A percentile compares a stretch with the other conserved stretches of the same genome.
Conservation (phyloP, 2,113 vertebrate genomes). For the Galeopterus variegatus region DNA sequence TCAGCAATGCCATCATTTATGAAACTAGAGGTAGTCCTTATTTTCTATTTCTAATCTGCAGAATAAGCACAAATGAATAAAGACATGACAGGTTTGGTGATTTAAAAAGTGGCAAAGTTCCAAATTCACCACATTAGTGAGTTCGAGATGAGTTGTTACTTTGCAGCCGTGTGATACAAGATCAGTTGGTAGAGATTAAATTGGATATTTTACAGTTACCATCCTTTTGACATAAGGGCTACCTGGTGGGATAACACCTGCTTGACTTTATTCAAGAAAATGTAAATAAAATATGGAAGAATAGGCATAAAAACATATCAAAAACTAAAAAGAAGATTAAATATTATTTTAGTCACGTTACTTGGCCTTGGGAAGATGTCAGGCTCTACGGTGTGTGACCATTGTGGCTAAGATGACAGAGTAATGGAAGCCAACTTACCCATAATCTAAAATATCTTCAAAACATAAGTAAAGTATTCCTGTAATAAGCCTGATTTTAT, state of each 20-base stretch:
- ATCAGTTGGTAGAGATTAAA: not conserved
- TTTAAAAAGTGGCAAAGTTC: conserved; percentile 78
- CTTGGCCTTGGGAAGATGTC: not conserved
- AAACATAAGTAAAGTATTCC: not conserved
- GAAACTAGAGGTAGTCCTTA: conserved; percentile 65
- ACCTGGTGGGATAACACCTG: not conserved
- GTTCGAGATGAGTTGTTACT: conserved; percentile 60
- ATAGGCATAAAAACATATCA: not conserved
- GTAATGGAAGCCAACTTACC: not conserved
- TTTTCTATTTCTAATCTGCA: conserved; percentile 65
- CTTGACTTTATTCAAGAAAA: not conserved
- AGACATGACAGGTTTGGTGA: conserved; percentile 71
- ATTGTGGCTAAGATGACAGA: not conserved
- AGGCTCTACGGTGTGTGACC: not conserved
- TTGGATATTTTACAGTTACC: not conserved
- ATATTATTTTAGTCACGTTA: not conserved
- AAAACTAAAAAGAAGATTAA: not conserved
- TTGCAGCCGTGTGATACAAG: conserved; percentile 3
- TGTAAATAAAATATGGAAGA: not conserved
- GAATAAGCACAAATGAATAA: conserved; percentile 71
- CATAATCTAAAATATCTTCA: not conserved
- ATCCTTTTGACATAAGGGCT: not conserved
- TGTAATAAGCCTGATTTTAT: not conserved
- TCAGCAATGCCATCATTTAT: conserved; percentile 55
- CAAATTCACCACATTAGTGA: conserved; percentile 68